phyloP scores from a whole-genome alignment of 2,888 invertebrate species.

The Epistrophella euchroma region DNA sequence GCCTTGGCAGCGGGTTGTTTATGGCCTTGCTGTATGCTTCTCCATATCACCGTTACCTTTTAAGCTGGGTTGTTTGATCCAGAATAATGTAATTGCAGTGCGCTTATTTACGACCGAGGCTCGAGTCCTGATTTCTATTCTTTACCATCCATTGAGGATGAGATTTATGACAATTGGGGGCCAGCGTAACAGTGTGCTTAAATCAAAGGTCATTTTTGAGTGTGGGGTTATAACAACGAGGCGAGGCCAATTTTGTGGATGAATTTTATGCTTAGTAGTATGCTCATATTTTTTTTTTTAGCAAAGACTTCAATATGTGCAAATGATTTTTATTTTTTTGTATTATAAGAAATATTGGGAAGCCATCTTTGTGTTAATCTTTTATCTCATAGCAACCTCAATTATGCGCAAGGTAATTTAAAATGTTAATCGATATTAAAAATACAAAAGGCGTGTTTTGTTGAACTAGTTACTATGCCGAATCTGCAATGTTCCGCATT shows the following conservation, averaged over 20 bases:
- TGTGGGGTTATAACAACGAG: constrained; percentile 6
- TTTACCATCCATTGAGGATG: constrained; percentile 19
- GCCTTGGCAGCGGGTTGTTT: constrained; percentile 63
- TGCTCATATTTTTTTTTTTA: background rate
- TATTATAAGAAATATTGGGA: no score
- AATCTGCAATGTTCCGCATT: no score
- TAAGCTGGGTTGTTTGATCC: background rate
- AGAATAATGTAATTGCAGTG: constrained; percentile 62
- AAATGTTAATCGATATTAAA: no score
- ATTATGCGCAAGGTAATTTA: no score
- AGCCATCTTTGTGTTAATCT: no score
- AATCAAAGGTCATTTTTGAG: constrained; percentile 39
- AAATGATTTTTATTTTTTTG: no score
- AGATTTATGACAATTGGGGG: constrained; percentile 57
- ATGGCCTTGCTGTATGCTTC: constrained; percentile 35
- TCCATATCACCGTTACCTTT: constrained; percentile 26
- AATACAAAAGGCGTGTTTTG: no score
- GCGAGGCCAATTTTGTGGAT: background rate
- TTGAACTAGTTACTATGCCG: no score
- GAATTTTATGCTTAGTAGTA: background rate
- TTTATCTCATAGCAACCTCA: no score
- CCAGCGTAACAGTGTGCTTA: background rate
- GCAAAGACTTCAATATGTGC: no score
- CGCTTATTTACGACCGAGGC: constrained; percentile 64
- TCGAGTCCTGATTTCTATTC: constrained; percentile 27